Evolutionary conservation across 2,888 invertebrate species (phyloP), one percentile per base, ranked within the genome.

Genomic region (Oligia strigilis): DNA sequence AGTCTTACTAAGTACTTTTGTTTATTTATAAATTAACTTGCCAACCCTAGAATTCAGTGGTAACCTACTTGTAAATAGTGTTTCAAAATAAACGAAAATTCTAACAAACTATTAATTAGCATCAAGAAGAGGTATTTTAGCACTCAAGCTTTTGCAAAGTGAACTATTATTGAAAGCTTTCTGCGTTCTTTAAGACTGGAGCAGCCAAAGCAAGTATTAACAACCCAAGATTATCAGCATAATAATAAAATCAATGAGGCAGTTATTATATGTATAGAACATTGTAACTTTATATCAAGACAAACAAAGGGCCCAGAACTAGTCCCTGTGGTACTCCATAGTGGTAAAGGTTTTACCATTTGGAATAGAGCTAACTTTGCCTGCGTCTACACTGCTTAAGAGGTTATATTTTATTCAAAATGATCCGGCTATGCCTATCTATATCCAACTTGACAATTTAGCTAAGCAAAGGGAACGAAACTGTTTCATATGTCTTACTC

Each of bases 251-350:
- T n/a, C 8, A 55, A 77, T 14, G 65, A 19, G n/a, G 6, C 36
- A 58, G 1, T 58, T 11, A n/a, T 80, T n/a, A 46, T 55, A 36
- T 14, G 8, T 58, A 23, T 29, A 29, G 36, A 69, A 62, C 0
- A n/a, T 55, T 36, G 14, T 49, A 43, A 69, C 11, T 81, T 19
- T 40, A 13, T 40, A 40, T 58, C 29, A 79, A 43, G 43, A 69
- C 8, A 4, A 79, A 49, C 17, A 43, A 46, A 36, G 40, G 65
- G 29, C 23, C 19, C 49, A 65, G 65, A 66, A 75, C 49, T 29
- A n/a, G 14, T 43, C 65, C 76, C 76, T 66, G 58, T n/a, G 46
- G 58, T 58, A 82, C 40, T 58, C 49, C 55, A 58, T 19, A 36
- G 9, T 49, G 8, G 29, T 17, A 58, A 75, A 64, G 58, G 9